Evolutionary conservation across 2,113 vertebrate species (phyloP), one percentile per base, ranked within the genome.

Genomic region (Sigmodon hispidus): DNA sequence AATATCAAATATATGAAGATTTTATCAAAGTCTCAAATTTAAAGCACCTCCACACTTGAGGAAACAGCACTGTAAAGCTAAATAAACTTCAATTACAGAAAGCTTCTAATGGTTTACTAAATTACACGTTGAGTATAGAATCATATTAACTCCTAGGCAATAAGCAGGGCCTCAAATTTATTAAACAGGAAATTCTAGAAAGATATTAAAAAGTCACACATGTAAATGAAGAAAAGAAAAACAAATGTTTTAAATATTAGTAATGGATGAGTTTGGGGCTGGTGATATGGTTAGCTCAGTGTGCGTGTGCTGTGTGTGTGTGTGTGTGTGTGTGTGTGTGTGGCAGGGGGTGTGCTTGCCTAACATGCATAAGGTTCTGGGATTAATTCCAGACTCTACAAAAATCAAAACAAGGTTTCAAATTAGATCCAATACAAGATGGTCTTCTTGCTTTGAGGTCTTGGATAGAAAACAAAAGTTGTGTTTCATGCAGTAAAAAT

Each of bases 171-270:
- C 84, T 50, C 79, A 91, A 93, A n/a, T 73, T 36, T 90, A 87
- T 95, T 57, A 89, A 67, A 92, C 93, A 77, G 48, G 8, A 89
- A 87, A 89, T 69, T 48, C 85, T 93, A 73, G 63, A 95, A 92
- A 21, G 48, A 76, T 90, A 76, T 45, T 69, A 91, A 92, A 9
- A 83, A 94, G 63, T 55, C 52, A 57, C 34, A 89, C 43, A 85
- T 29, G 67, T 61, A 94, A 79, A 93, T 92, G 81, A 95, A 3
- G 16, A 91, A 91, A 91, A 88, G 19, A 36, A 26, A 94, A 96
- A 94, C 34, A 83, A 69, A 89, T 88, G 31, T 50, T 96, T 87
- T 31, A 91, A 95, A 97, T 22, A 70, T 83, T 67, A 87, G 92
- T n/a, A 70, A 79, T 79, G 9, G 63, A 45, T 75, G 40, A n/a